A percentile compares a stretch with the other conserved stretches of the same genome.
Conservation (phyloP, 2,888 invertebrate genomes). For the Amphimallon solstitiale region DNA sequence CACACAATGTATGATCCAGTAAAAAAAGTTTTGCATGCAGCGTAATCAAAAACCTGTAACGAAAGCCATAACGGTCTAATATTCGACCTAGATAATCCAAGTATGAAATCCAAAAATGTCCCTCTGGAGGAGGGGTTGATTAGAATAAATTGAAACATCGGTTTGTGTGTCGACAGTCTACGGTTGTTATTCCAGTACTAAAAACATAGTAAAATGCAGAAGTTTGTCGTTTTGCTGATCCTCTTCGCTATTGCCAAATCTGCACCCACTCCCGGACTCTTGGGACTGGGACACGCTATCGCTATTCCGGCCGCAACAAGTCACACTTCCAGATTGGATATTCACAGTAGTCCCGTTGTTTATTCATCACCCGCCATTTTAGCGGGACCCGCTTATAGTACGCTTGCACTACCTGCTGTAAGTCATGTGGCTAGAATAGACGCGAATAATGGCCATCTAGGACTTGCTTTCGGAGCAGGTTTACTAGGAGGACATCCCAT, state of each 20-base stretch:
- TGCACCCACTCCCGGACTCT: conserved; percentile 14
- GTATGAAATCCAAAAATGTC: conserved; percentile 11
- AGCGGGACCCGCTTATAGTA: conserved; percentile 42
- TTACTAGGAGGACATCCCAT: conserved; percentile 16
- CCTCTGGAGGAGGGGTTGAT: conserved; percentile 12
- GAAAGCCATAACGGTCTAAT: conserved; percentile 4
- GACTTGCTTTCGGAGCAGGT: conserved; percentile 23
- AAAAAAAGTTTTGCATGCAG: background rate
- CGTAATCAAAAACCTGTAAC: conserved; percentile 14
- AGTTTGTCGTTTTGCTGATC: conserved; percentile 15
- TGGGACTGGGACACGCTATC: conserved; percentile 34
- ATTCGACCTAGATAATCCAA: conserved; percentile 13
- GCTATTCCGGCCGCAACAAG: conserved; percentile 46
- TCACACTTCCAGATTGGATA: conserved; percentile 43
- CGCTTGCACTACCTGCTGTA: conserved; percentile 38
- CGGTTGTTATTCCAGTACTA: conserved; percentile 2
- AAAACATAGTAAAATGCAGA: conserved; percentile 17
- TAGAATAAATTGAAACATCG: conserved; percentile 18
- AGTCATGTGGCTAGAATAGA: conserved; percentile 40
- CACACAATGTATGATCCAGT: background rate
- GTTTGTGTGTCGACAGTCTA: background rate
- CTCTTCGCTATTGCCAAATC: conserved; percentile 3
- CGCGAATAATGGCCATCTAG: conserved; percentile 33
- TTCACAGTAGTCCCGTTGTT: conserved; percentile 38
- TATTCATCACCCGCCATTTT: conserved; percentile 17